Evolutionary conservation across 2,888 invertebrate genomes (phyloP).

Genomic region (Oegoconia quadripuncta): DNA sequence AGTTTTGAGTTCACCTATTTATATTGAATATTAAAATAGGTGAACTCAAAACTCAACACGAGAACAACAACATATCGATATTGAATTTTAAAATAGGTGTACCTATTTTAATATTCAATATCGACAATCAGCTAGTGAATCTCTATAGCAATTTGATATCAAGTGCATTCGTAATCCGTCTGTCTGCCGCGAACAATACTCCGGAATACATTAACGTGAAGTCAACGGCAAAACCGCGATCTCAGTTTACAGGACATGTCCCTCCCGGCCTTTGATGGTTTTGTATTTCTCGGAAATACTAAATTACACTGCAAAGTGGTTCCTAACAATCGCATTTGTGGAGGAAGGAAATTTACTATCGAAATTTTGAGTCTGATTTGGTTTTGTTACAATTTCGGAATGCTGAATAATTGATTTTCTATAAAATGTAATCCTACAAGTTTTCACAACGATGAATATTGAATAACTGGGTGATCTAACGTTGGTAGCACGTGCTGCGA

Average conservation of each 20-base stretch:
- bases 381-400: neutral
- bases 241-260: conserved; percentile 23
- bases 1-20: too few relatives aligned
- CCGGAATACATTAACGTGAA: conserved; percentile 66
- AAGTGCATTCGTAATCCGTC: conserved; percentile 52
- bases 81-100: too few relatives aligned
- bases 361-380: too few relatives aligned
- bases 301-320: conserved; percentile 1
- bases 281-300: conserved; percentile 11
- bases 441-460: too few relatives aligned
- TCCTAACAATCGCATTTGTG: neutral
- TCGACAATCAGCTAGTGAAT: conserved; percentile 22
- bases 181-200: conserved; percentile 64
- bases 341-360: too few relatives aligned
- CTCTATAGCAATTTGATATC: conserved; percentile 47
- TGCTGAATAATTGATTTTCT: neutral
- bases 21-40: too few relatives aligned
- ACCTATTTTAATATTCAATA: conserved; percentile 31
- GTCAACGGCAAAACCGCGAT: conserved; percentile 49
- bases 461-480: too few relatives aligned
- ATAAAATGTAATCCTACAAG: too few relatives aligned
- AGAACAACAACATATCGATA: too few relatives aligned
- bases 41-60: too few relatives aligned
- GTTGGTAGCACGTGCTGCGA: too few relatives aligned
- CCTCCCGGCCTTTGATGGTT: conserved; percentile 31